A percentile compares a stretch with the other conserved stretches of the same genome.
These are phyloP conservation scores for Luperina testacea DNA, from an alignment of 2,888 invertebrate genomes.

Conservation along the genomic window DNA sequence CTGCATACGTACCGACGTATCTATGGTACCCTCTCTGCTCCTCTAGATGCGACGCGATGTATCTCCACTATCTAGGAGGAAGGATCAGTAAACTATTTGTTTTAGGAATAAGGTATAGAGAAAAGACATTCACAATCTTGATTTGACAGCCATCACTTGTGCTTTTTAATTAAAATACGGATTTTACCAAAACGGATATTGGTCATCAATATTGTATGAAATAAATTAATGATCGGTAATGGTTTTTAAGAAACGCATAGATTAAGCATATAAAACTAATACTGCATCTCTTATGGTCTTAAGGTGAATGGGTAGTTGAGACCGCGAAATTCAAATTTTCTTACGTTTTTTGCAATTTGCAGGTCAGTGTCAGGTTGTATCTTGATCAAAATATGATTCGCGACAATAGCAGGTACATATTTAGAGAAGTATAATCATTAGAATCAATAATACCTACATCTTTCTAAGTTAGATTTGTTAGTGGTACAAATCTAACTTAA, in stretches of 20 bases:
- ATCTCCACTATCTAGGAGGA: not conserved
- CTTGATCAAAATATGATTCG: too few relatives aligned
- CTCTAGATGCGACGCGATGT: slow-evolving; percentile 1
- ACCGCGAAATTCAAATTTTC: too few relatives aligned
- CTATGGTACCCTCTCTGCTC: not conserved
- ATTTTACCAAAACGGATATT: not conserved
- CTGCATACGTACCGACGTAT: slow-evolving; percentile 54
- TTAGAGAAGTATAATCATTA: too few relatives aligned
- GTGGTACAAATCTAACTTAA: too few relatives aligned
- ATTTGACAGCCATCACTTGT: not conserved
- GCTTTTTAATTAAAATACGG: not conserved
- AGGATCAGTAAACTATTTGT: slow-evolving; percentile 1
- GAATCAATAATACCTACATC: too few relatives aligned
- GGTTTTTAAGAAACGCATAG: not conserved
- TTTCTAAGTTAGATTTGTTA: too few relatives aligned
- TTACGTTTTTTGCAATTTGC: too few relatives aligned
- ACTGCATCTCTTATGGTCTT: not conserved
- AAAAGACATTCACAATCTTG: not conserved
- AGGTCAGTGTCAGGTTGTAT: too few relatives aligned
- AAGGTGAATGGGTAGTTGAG: too few relatives aligned
- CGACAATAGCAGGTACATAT: too few relatives aligned
- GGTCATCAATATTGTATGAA: not conserved
- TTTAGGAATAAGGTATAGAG: not conserved
- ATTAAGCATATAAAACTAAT: not conserved
- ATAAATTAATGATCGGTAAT: not conserved